These are phyloP conservation scores for Aporrectodea caliginosa DNA, from an alignment of 1,140 invertebrate species.

Conservation along the genomic window DNA sequence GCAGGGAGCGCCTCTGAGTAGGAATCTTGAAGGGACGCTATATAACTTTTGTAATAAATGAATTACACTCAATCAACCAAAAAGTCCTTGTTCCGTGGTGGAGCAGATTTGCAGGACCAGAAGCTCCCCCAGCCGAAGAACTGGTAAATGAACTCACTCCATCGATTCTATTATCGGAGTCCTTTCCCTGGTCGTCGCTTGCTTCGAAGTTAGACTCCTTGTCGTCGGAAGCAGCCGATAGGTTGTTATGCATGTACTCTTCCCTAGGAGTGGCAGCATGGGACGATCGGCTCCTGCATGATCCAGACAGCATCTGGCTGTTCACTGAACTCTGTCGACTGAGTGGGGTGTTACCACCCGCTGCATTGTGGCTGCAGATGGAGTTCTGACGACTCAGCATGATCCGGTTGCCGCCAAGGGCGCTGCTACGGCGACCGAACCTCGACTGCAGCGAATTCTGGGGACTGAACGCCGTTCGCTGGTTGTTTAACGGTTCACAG, in stretches of 20 bases:
- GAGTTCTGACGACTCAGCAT: neutral
- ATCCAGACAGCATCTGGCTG: neutral
- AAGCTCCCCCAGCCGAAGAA: too few species aligned
- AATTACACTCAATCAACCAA: too few species aligned
- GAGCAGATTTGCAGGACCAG: too few species aligned
- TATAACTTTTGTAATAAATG: too few species aligned
- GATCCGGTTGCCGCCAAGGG: neutral
- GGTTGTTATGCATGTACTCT: neutral
- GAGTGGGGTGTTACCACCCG: neutral
- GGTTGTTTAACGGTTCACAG: neutral
- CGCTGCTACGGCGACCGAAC: neutral
- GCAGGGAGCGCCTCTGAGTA: too few species aligned
- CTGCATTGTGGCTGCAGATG: conserved; percentile 1
- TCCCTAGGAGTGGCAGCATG: neutral
- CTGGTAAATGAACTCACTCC: too few species aligned
- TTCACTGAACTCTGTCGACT: neutral
- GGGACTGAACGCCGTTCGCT: neutral
- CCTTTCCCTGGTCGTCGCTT: neutral
- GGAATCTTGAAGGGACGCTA: too few species aligned
- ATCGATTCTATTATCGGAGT: neutral
- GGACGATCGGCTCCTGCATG: neutral
- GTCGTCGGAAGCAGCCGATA: neutral
- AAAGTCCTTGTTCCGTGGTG: too few species aligned
- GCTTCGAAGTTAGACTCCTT: neutral
- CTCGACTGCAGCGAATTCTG: neutral